Evolutionary conservation across 2,888 invertebrate genomes (phyloP).

Genomic region (Sarcophaga rosellei): DNA sequence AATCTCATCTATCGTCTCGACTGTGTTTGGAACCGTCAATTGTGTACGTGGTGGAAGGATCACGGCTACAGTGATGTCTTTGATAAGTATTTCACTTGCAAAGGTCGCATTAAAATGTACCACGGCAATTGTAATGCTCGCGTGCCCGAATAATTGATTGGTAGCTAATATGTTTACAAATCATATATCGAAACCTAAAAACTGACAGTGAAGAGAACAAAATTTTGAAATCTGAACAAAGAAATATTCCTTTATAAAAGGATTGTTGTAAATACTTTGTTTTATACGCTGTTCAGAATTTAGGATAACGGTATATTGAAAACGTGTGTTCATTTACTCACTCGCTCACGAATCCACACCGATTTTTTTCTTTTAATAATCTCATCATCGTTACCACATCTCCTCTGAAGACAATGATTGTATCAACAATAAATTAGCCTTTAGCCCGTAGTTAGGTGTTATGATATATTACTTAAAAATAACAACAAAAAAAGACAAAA

Average conservation of each 20-base stretch:
- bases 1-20: slow-evolving; percentile 87
- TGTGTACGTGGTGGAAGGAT: slow-evolving; percentile 91
- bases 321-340: slow-evolving; percentile 56
- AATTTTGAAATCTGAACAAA: not conserved
- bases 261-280: not conserved
- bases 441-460: slow-evolving; percentile 65
- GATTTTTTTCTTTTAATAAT: slow-evolving; percentile 16
- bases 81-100: slow-evolving; percentile 87
- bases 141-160: slow-evolving; percentile 82
- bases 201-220: not conserved
- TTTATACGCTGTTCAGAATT: not conserved
- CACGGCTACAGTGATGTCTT: slow-evolving; percentile 89
- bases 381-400: slow-evolving; percentile 31
- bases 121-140: slow-evolving; percentile 90
- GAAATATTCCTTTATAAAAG: not conserved
- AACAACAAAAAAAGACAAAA: slow-evolving; percentile 29
- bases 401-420: slow-evolving; percentile 62
- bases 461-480: slow-evolving; percentile 28
- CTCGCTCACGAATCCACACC: slow-evolving; percentile 28
- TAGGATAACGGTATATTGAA: not conserved
- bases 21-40: slow-evolving; percentile 90
- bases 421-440: slow-evolving; percentile 67
- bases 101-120: slow-evolving; percentile 85
- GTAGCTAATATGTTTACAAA: not conserved
- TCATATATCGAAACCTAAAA: not conserved